Evolutionary conservation across 2,888 invertebrate species (phyloP).

Genomic region (Xestia xanthographa): DNA sequence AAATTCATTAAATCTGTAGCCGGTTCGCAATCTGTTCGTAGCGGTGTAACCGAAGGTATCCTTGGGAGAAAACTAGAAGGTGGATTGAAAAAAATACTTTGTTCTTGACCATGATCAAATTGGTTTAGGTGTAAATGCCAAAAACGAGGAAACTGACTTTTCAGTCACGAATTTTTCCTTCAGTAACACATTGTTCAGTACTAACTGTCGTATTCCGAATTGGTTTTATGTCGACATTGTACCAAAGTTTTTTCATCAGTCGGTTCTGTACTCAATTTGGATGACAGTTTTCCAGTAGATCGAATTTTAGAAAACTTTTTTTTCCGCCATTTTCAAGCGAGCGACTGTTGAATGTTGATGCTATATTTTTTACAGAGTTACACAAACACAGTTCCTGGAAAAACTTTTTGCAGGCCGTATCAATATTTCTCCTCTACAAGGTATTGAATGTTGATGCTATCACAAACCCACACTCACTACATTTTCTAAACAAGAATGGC

Average conservation of each 20-base stretch:
- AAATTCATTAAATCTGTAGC: no score
- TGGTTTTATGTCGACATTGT: conserved; percentile 15
- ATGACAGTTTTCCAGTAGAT: neutral
- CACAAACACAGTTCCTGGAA: neutral
- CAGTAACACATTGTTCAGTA: neutral
- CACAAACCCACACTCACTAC: neutral
- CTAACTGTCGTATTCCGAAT: neutral
- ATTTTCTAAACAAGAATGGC: neutral
- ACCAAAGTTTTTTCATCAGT: conserved; percentile 17
- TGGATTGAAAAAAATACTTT: no score
- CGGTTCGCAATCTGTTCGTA: no score
- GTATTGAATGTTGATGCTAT: neutral
- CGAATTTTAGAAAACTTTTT: neutral
- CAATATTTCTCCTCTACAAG: neutral
- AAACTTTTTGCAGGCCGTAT: neutral
- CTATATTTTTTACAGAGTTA: neutral
- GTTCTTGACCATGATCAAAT: no score
- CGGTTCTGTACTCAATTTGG: neutral
- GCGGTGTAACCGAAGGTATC: no score
- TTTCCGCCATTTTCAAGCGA: neutral
- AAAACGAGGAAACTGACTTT: neutral
- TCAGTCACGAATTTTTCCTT: neutral
- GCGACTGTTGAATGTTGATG: neutral
- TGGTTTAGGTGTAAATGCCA: no score
- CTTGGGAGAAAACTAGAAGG: no score